A percentile compares a stretch with the other conserved stretches of the same genome.
These are phyloP conservation scores for Cetonia aurata DNA, from an alignment of 2,888 invertebrate species.

Conservation along the genomic window DNA sequence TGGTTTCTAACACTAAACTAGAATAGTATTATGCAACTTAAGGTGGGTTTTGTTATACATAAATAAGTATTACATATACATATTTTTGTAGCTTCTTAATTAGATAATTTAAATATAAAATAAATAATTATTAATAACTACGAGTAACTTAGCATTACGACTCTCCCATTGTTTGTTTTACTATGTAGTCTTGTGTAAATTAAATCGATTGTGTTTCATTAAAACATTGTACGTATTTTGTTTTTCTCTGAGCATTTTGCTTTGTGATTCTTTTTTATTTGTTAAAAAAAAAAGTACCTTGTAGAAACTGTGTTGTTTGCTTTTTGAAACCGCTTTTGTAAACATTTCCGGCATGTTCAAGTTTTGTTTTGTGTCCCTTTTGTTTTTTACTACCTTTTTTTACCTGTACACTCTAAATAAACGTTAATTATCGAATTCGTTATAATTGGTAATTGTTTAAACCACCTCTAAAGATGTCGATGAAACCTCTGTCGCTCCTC, in stretches of 20 bases:
- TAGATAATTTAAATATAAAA: conserved; percentile 3
- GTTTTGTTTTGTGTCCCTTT: conserved; percentile 22
- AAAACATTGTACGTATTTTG: conserved; percentile 33
- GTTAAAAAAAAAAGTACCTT: neutral
- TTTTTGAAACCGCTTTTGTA: conserved; percentile 37
- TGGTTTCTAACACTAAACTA: conserved; percentile 24
- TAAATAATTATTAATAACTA: conserved; percentile 7
- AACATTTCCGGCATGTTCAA: conserved; percentile 33
- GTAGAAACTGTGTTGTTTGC: conserved; percentile 29
- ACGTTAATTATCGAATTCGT: conserved; percentile 37
- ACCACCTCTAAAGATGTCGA: conserved; percentile 25
- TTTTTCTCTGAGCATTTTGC: conserved; percentile 28
- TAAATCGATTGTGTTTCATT: conserved; percentile 28
- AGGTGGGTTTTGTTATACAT: conserved; percentile 11
- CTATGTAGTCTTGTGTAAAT: conserved; percentile 12
- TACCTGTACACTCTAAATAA: conserved; percentile 43
- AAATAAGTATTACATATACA: conserved; percentile 16
- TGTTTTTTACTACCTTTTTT: conserved; percentile 24
- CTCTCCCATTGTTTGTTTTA: conserved; percentile 15
- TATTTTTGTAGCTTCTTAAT: conserved; percentile 22
- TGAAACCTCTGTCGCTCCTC: conserved; percentile 33
- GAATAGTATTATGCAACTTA: conserved; percentile 28
- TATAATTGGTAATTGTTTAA: conserved; percentile 40
- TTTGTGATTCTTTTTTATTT: conserved; percentile 10
- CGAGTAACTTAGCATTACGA: conserved; percentile 38